A percentile compares a stretch with the other conserved stretches of the same genome.
Conservation (phyloP, 1,140 invertebrate genomes). For the Cydia strobilella region DNA sequence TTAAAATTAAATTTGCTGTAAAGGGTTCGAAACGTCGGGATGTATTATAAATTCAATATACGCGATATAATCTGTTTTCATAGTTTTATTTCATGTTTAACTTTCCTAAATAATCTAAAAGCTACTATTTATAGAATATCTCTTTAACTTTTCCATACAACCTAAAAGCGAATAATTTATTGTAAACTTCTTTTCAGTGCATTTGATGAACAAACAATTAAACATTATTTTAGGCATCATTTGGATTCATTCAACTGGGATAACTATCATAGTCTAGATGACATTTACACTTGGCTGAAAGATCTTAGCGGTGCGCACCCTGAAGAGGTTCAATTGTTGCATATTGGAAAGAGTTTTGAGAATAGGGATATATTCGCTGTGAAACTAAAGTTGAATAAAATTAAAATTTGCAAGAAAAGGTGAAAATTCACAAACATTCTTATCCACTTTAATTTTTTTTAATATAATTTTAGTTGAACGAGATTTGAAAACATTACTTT, state of each 20-base stretch:
- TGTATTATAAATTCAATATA: no score
- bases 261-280: constrained; percentile 67
- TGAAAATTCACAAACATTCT: neutral
- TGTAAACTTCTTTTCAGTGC: constrained; percentile 46
- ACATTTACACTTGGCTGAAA: constrained; percentile 78
- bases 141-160: constrained; percentile 2
- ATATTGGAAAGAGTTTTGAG: constrained; percentile 82
- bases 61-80: no score
- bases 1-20: no score
- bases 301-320: constrained; percentile 62
- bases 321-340: constrained; percentile 71
- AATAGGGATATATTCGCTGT: constrained; percentile 83
- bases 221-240: constrained; percentile 56
- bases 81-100: no score
- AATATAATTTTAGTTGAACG: no score
- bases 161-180: neutral
- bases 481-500: no score
- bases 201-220: constrained; percentile 60
- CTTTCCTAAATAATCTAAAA: neutral
- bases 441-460: no score
- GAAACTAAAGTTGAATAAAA: constrained; percentile 74
- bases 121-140: neutral
- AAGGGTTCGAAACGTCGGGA: no score
- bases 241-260: constrained; percentile 72
- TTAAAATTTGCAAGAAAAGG: neutral